A percentile compares a stretch with the other conserved stretches of the same genome.
Evolutionary conservation across 30 jellyfish, hydroid and myxozoan genomes (phyloP).

Genomic region (Cassiopea xamachana): DNA sequence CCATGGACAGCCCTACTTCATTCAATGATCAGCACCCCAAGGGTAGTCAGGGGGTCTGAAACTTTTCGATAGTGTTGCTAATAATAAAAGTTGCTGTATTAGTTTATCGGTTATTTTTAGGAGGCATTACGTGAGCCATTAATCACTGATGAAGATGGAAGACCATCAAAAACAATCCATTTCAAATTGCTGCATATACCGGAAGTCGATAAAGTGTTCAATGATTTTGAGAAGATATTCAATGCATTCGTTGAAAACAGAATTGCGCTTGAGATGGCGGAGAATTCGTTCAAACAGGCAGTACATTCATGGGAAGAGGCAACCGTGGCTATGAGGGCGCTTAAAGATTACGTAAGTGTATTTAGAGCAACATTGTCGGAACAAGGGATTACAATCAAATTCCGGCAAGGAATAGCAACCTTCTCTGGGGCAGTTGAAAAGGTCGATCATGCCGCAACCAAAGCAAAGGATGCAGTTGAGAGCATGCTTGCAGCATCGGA

Average conservation of each 20-base stretch:
- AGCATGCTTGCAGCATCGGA: conserved; percentile 24
- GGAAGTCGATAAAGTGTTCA: conserved; percentile 29
- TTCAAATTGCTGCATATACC: conserved; percentile 28
- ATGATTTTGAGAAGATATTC: conserved; percentile 29
- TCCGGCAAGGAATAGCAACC: conserved; percentile 19
- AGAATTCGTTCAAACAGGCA: conserved; percentile 23
- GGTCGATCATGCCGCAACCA: conserved; percentile 19
- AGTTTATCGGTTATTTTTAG: neutral
- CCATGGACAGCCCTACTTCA: no score
- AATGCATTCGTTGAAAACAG: conserved; percentile 57
- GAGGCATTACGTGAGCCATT: neutral
- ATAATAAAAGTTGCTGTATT: no score
- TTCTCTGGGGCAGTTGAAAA: conserved; percentile 37
- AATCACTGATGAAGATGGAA: conserved; percentile 18
- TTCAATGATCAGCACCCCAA: no score
- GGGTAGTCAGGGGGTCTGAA: no score
- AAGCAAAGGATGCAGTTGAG: conserved; percentile 27
- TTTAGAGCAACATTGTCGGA: conserved; percentile 22
- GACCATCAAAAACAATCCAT: conserved; percentile 8
- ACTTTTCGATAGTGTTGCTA: no score
- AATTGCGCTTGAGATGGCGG: conserved; percentile 47
- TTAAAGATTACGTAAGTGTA: conserved; percentile 17
- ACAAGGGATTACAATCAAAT: conserved; percentile 6
- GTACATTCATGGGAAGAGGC: neutral
- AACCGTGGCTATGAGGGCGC: conserved; percentile 1